phyloP scores from a whole-genome alignment of 2,888 invertebrate species.

The Eumerus sabulonum region DNA sequence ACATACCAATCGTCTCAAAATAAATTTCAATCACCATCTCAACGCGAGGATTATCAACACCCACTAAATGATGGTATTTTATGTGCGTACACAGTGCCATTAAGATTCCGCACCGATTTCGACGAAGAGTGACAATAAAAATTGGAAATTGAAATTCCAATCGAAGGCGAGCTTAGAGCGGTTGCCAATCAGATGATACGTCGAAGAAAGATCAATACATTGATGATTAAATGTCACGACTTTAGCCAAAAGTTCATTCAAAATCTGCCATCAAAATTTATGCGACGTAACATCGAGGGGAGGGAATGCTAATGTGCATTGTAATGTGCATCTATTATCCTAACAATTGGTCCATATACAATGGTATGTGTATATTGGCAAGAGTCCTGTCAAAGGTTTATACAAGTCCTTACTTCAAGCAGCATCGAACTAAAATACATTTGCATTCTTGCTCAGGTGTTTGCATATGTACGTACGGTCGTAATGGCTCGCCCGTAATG shows the following conservation, averaged over 20 bases:
- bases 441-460: slow-evolving; percentile 47
- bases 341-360: slow-evolving; percentile 2
- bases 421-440: slow-evolving; percentile 47
- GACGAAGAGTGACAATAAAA: slow-evolving; percentile 33
- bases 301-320: slow-evolving; percentile 5
- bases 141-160: slow-evolving; percentile 61
- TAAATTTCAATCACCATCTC: slow-evolving; percentile 25
- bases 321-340: slow-evolving; percentile 39
- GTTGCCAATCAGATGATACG: slow-evolving; percentile 34
- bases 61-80: slow-evolving; percentile 17
- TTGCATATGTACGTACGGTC: slow-evolving; percentile 5
- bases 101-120: slow-evolving; percentile 37
- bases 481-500: slow-evolving; percentile 7
- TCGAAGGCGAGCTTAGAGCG: slow-evolving; percentile 26
- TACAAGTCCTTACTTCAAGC: slow-evolving; percentile 28
- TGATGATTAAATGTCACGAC: too few relatives aligned
- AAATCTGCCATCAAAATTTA: slow-evolving; percentile 41
- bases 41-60: slow-evolving; percentile 20
- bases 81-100: slow-evolving; percentile 33
- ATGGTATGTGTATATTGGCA: slow-evolving; percentile 12
- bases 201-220: too few relatives aligned
- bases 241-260: slow-evolving; percentile 37
- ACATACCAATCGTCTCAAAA: slow-evolving; percentile 30
- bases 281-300: background rate
- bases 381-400: slow-evolving; percentile 32